Evolutionary conservation across 2,888 invertebrate species (phyloP), one percentile per base, ranked within the genome.

Genomic region (Quadroppia sp.): DNA sequence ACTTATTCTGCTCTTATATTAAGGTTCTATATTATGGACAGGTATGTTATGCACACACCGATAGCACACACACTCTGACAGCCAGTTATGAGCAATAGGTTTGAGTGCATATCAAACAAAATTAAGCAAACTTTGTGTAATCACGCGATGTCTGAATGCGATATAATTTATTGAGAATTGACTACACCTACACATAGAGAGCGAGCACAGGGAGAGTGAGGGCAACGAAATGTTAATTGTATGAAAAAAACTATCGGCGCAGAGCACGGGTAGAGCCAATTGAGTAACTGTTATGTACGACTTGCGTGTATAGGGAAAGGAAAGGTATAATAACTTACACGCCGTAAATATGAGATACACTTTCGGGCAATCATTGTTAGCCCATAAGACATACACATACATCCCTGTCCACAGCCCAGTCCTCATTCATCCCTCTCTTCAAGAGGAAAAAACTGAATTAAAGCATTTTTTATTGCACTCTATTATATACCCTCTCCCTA

Each of bases 91-190:
- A 11, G 6, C 36, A 36, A 23, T 56, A 25, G 56, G 20, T 28
- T 56, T 6, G 56, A 25, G 28, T 23, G 23, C 25, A 25, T 15
- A 61, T 15, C 4, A 61, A n/a, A 53, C 25, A 53, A 53, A 61
- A 30, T 28, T 30, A 61, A 61, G 61, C 61, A 61, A 61, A 61
- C 11, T 61, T 30, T 32, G 61, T 61, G 15, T 61, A 61, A 61
- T 61, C 61, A 61, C 61, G 61, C 61, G 17, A 61, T 32, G 61
- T 61, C 32, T 61, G 25, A 61, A 36, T 36, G 1, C 23, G 53
- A 53, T 61, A 61, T 61, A 61, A 61, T 61, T 61, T 61, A 61
- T 61, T 61, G 61, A 61, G 61, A 61, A 25, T 61, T 15, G 61
- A 32, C 61, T 61, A 61, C 61, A 61, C 61, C 61, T 61, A 61